Evolutionary conservation across 2,797 vertebrate species (phyloP).

Genomic region (Amblyopsis hoosieri): DNA sequence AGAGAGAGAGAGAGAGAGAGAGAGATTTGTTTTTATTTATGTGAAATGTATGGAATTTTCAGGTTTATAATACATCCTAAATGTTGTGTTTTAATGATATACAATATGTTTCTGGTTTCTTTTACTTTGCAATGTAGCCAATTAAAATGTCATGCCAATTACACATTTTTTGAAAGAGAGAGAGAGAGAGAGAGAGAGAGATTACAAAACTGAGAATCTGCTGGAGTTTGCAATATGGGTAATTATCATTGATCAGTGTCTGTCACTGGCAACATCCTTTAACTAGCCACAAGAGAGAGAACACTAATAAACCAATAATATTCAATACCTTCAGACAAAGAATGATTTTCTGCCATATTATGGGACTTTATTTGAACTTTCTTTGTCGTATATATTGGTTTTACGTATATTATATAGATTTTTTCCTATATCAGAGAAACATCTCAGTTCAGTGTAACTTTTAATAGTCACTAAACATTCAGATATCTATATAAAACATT

Average conservation of each 20-base stretch:
- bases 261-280: constrained; percentile 29
- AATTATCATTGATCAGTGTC: constrained; percentile 46
- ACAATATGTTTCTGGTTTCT: too few species aligned
- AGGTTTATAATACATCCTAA: too few species aligned
- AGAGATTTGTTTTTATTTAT: too few species aligned
- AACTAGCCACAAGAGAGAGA: constrained; percentile 22
- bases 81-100: too few species aligned
- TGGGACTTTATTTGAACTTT: constrained; percentile 44
- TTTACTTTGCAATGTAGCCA: too few species aligned
- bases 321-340: constrained; percentile 16
- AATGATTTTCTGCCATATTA: constrained; percentile 36
- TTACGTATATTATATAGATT: constrained; percentile 6
- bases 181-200: neutral
- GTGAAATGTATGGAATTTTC: too few species aligned
- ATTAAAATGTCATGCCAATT: too few species aligned
- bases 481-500: constrained; percentile 59
- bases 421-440: constrained; percentile 35
- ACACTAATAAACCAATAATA: constrained; percentile 31
- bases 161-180: too few species aligned
- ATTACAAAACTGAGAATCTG: constrained; percentile 10
- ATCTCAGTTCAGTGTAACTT: constrained; percentile 58
- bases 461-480: constrained; percentile 48
- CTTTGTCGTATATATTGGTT: constrained; percentile 27
- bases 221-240: constrained; percentile 15
- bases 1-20: neutral